Conservation (phyloP, 2,113 vertebrate genomes). For the Stercorarius parasiticus region DNA sequence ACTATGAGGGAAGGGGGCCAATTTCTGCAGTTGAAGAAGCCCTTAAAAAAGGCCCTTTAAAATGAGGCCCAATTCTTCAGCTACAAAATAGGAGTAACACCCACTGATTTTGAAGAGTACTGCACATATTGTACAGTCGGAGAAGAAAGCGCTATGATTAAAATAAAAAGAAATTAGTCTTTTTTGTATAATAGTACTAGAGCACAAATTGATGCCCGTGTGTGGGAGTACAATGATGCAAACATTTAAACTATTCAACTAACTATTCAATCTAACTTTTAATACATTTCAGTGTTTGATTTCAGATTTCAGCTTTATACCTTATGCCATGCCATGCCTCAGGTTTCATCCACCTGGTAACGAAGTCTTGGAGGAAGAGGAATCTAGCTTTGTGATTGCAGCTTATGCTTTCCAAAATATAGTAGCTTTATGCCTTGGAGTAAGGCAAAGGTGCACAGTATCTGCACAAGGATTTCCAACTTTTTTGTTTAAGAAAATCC, state of each 20-base stretch:
- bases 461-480: not conserved
- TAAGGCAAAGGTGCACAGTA: not conserved
- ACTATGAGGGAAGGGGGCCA: not conserved
- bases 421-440: not conserved
- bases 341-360: not conserved
- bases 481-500: not conserved
- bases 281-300: not conserved
- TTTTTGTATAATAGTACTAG: not conserved
- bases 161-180: not conserved
- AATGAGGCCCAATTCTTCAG: not conserved
- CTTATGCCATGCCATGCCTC: not conserved
- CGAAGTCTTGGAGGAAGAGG: not conserved
- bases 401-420: not conserved
- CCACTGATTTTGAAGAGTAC: not conserved
- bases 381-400: not conserved
- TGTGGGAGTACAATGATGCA: not conserved
- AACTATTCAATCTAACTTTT: not conserved
- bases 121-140: not conserved
- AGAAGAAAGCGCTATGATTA: not conserved
- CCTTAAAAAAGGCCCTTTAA: not conserved
- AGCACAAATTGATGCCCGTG: not conserved
- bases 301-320: not conserved
- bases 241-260: not conserved
- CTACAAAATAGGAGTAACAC: not conserved
- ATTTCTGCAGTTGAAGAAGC: not conserved